phyloP scores from a whole-genome alignment of 2,888 invertebrate species.

The Himalopsyche kuldschensis region DNA sequence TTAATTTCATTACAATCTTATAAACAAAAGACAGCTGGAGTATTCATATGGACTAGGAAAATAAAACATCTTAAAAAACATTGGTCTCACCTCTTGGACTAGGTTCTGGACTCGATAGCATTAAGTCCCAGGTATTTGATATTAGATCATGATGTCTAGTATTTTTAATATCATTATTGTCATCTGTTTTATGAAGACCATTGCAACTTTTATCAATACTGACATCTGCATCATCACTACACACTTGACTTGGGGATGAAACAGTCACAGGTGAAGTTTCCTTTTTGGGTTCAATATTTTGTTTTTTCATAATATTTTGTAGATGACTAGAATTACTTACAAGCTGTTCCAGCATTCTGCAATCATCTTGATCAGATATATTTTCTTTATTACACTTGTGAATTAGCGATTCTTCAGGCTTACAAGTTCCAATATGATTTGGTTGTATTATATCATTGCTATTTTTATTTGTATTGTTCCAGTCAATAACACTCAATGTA shows the following conservation, averaged over 20 bases:
- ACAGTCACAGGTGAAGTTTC: background rate
- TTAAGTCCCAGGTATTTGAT: constrained; percentile 12
- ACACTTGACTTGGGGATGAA: background rate
- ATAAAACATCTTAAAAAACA: background rate
- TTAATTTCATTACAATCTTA: too few relatives aligned
- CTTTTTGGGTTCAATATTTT: background rate
- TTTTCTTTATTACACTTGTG: background rate
- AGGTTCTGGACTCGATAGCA: constrained; percentile 22
- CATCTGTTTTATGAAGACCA: background rate
- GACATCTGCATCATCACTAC: background rate
- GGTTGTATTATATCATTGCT: background rate
- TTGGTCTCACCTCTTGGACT: constrained; percentile 19
- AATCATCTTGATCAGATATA: background rate
- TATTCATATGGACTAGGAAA: too few relatives aligned
- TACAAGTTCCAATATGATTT: background rate
- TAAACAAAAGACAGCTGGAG: too few relatives aligned
- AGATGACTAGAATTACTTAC: background rate
- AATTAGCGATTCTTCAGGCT: background rate
- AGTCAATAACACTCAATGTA: background rate
- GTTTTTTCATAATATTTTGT: background rate
- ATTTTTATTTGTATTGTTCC: background rate
- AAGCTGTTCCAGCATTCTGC: background rate
- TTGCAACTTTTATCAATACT: background rate
- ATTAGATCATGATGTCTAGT: constrained; percentile 2
- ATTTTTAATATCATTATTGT: background rate